Conservation (phyloP, 2,113 vertebrate species). For the Cyrtonyx montezumae region DNA sequence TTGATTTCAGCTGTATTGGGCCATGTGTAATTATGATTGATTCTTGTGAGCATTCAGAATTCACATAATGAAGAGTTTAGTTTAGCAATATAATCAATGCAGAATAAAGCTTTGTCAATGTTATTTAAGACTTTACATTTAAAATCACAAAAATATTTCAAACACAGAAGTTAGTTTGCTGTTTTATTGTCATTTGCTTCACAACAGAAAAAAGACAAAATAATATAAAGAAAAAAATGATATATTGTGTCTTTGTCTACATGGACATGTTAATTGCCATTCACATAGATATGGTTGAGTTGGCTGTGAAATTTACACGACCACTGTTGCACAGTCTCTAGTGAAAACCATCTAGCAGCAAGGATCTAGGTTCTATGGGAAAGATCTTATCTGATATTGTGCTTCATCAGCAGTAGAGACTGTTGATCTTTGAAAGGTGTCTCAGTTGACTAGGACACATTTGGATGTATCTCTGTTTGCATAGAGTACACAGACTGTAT, state of each 20-base stretch:
- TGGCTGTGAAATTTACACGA: not conserved
- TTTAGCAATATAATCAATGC: conserved; percentile 53
- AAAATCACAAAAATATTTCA: conserved; percentile 24
- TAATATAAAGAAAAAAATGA: not conserved
- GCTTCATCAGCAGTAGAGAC: not conserved
- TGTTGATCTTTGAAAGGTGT: fast-evolving
- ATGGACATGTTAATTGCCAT: not conserved
- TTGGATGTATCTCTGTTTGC: not conserved
- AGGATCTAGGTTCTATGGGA: not conserved
- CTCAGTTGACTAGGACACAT: not conserved
- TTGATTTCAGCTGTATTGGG: conserved; percentile 59
- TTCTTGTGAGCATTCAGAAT: conserved; percentile 59
- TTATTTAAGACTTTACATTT: conserved; percentile 55
- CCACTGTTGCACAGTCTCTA: not conserved
- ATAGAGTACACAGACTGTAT: not conserved
- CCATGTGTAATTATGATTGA: conserved; percentile 65
- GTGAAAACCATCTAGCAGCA: not conserved
- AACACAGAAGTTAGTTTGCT: conserved; percentile 32
- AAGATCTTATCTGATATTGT: not conserved
- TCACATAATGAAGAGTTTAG: conserved; percentile 66
- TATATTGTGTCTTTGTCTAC: not conserved
- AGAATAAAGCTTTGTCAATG: conserved; percentile 42
- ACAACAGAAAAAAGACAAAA: conserved; percentile 19
- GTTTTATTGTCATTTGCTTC: conserved; percentile 16
- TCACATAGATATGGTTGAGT: not conserved